Evolutionary conservation across 2,113 vertebrate genomes (phyloP).

Genomic region (Malurus alboscapulatus): DNA sequence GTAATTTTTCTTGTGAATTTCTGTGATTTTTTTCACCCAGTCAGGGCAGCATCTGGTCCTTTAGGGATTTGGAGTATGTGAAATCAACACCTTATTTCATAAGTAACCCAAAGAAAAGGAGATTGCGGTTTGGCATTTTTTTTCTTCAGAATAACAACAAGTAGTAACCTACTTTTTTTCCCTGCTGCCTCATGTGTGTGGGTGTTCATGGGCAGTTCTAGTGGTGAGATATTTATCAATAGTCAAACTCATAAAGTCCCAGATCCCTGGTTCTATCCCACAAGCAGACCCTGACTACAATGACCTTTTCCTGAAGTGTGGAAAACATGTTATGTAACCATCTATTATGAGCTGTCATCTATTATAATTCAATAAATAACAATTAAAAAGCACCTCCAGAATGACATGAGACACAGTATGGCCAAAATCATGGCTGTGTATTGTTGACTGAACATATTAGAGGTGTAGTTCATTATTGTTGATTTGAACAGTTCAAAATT

Average conservation of each 20-base stretch:
- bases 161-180: neutral
- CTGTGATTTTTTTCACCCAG: neutral
- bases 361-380: neutral
- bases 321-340: neutral
- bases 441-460: neutral
- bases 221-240: neutral
- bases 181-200: neutral
- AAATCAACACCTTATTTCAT: neutral
- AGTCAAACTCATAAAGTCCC: neutral
- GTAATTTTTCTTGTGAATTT: neutral
- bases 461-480: neutral
- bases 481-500: neutral
- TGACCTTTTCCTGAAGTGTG: neutral
- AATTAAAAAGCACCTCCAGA: neutral
- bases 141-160: neutral
- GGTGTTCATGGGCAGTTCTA: neutral
- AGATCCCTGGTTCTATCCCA: neutral
- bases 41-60: neutral
- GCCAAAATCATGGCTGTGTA: neutral
- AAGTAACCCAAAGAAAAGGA: neutral
- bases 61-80: neutral
- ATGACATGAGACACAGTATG: neutral
- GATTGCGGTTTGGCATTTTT: neutral
- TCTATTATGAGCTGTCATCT: neutral
- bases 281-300: neutral